A percentile compares a stretch with the other conserved stretches of the same genome.
phyloP scores from a whole-genome alignment of 2,797 vertebrate genomes.

The Rhyacichthys aspro region DNA sequence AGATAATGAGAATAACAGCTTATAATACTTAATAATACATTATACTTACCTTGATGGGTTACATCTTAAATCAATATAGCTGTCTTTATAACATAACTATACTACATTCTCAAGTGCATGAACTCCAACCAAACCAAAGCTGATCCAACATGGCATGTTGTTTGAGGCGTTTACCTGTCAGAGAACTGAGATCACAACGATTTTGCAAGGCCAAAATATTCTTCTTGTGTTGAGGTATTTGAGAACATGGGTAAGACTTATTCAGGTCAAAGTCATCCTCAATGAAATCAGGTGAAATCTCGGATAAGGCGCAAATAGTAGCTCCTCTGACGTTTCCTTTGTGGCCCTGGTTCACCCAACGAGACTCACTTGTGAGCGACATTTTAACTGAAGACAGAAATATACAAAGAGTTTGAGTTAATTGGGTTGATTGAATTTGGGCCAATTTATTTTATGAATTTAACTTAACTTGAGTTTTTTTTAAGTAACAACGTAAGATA shows the following conservation, averaged over 20 bases:
- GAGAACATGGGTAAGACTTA: conserved; percentile 73
- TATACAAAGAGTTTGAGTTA: neutral
- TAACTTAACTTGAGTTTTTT: too few species aligned
- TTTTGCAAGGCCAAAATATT: conserved; percentile 63
- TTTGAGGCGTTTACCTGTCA: conserved; percentile 70
- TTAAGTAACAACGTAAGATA: too few species aligned
- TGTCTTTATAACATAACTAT: too few species aligned
- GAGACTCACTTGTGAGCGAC: conserved; percentile 55
- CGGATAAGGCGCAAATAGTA: conserved; percentile 60
- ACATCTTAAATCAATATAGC: too few species aligned
- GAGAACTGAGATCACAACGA: conserved; percentile 63
- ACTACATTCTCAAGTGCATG: too few species aligned
- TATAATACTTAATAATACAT: too few species aligned
- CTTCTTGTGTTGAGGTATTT: conserved; percentile 66
- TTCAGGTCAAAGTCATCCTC: conserved; percentile 69
- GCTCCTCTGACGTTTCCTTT: conserved; percentile 42
- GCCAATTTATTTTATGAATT: too few species aligned
- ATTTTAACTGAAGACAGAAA: conserved; percentile 47
- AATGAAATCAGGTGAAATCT: conserved; percentile 26
- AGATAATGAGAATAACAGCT: neutral
- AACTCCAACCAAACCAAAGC: neutral
- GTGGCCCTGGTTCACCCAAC: conserved; percentile 9
- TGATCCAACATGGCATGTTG: neutral
- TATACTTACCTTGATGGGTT: too few species aligned
- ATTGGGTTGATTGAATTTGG: too few species aligned